A percentile compares a stretch with the other conserved stretches of the same genome.
phyloP scores from a whole-genome alignment of 2,888 invertebrate species.

The Malacosoma neustria region DNA sequence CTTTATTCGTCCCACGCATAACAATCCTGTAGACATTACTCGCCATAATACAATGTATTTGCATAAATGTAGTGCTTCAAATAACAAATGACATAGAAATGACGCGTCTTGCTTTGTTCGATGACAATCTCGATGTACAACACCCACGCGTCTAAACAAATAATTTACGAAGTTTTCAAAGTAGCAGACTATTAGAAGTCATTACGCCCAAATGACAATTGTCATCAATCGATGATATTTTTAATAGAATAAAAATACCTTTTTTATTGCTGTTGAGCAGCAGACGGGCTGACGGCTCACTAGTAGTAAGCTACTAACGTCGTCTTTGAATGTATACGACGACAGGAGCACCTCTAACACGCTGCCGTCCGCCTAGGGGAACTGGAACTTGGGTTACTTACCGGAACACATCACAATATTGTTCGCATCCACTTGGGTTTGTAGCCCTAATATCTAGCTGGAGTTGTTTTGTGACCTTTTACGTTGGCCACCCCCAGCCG shows the following conservation, averaged over 20 bases:
- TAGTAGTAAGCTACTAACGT: too few relatives aligned
- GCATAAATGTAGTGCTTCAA: not conserved
- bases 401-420: not conserved
- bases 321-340: too few relatives aligned
- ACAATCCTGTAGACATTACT: not conserved
- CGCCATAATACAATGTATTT: not conserved
- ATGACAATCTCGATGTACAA: not conserved
- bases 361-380: too few relatives aligned
- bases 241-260: too few relatives aligned
- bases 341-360: too few relatives aligned
- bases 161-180: not conserved
- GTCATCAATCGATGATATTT: constrained; percentile 9
- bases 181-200: not conserved
- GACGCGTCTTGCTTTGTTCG: not conserved
- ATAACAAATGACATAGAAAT: not conserved
- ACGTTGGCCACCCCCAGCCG: too few relatives aligned
- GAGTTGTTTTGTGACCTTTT: too few relatives aligned
- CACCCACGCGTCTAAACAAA: not conserved
- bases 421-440: not conserved
- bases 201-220: too few relatives aligned
- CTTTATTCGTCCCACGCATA: not conserved
- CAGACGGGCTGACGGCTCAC: too few relatives aligned
- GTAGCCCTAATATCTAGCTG: too few relatives aligned
- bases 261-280: too few relatives aligned
- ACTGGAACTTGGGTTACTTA: too few relatives aligned